phyloP scores from a whole-genome alignment of 2,113 vertebrate genomes.

The Leucopsar rothschildi region DNA sequence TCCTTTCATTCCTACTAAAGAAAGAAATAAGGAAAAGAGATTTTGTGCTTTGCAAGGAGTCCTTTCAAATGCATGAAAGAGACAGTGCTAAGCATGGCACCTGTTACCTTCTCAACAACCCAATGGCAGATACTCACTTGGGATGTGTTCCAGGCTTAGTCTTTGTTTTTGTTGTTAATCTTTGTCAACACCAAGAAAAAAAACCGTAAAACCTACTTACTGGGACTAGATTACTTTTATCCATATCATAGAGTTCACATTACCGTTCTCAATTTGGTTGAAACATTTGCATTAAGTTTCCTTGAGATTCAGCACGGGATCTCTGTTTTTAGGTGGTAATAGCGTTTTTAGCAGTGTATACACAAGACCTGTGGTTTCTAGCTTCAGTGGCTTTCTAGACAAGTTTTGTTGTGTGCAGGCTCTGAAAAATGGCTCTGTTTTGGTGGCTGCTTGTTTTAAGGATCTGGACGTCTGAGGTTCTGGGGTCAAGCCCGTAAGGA shows the following conservation, averaged over 20 bases:
- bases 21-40: neutral
- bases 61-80: neutral
- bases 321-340: neutral
- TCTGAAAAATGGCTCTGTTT: neutral
- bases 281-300: neutral
- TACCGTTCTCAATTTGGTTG: neutral
- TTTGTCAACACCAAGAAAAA: neutral
- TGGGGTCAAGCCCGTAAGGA: accelerated
- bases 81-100: neutral
- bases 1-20: neutral
- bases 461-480: neutral
- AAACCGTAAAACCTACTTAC: accelerated
- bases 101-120: neutral
- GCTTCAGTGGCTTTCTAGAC: neutral
- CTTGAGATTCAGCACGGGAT: neutral
- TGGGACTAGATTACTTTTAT: neutral
- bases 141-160: neutral
- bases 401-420: accelerated
- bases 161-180: neutral
- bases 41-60: neutral
- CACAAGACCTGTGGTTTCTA: neutral
- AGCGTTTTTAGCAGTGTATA: neutral
- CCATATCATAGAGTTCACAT: accelerated
- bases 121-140: neutral
- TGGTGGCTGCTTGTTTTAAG: neutral